These are phyloP conservation scores for Crotophaga sulcirostris DNA, from an alignment of 2,113 vertebrate species.

Conservation along the genomic window DNA sequence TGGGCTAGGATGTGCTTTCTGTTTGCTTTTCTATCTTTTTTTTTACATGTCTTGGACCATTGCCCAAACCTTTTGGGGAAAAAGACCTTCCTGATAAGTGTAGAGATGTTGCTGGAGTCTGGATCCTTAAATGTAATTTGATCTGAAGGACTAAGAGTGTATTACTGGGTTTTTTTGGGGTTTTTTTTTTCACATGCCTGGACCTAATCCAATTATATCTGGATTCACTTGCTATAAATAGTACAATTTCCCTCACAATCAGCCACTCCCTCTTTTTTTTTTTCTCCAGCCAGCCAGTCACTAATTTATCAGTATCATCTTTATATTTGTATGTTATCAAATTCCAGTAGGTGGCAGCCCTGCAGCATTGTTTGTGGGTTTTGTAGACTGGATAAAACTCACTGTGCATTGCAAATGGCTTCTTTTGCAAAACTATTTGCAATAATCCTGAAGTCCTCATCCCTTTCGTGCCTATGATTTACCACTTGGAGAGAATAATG, in stretches of 20 bases:
- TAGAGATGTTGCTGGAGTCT: neutral
- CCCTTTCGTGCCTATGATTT: neutral
- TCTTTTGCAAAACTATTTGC: neutral
- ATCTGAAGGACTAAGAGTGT: neutral
- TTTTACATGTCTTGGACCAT: neutral
- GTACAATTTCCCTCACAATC: neutral
- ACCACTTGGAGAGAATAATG: neutral
- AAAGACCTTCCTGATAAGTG: neutral
- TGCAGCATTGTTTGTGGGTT: neutral
- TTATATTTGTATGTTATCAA: fast-evolving
- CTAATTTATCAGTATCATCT: fast-evolving
- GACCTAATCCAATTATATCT: neutral
- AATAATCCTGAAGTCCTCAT: neutral
- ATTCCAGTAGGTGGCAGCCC: constrained; percentile 49
- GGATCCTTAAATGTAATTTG: neutral
- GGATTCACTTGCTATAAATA: neutral
- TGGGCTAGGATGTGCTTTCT: neutral
- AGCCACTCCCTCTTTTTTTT: neutral
- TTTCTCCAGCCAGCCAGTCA: neutral
- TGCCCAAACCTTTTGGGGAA: neutral
- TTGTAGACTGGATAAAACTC: neutral
- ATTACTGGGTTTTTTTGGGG: neutral
- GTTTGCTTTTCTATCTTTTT: neutral
- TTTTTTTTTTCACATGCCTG: neutral
- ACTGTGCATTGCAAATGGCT: neutral